These are phyloP conservation scores for Hirtodrosophila alboralis DNA, from an alignment of 2,888 invertebrate species.

Conservation along the genomic window DNA sequence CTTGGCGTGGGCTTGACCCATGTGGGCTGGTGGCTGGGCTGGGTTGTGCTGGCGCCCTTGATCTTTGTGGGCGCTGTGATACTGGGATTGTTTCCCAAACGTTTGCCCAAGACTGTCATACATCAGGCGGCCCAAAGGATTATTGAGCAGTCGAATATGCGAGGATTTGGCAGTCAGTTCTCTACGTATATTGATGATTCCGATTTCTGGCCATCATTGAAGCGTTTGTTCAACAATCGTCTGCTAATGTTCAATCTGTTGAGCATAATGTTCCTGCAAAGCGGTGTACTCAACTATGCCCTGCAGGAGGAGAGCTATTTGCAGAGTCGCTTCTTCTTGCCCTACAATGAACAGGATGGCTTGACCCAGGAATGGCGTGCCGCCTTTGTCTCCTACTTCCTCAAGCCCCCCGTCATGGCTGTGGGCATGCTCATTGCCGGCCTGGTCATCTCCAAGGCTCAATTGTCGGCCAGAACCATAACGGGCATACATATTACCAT, in stretches of 20 bases:
- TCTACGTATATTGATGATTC: conserved; percentile 82
- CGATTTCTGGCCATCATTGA: conserved; percentile 85
- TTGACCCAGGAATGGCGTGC: conserved; percentile 86
- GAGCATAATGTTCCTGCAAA: conserved; percentile 85
- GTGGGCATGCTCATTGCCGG: conserved; percentile 85
- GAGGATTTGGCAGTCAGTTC: conserved; percentile 75
- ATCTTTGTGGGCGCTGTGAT: conserved; percentile 85
- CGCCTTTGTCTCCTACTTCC: conserved; percentile 85
- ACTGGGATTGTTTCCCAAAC: conserved; percentile 86
- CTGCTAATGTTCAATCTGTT: conserved; percentile 85
- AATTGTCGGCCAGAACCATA: conserved; percentile 85
- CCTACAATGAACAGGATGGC: conserved; percentile 85
- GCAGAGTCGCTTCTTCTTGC: conserved; percentile 86
- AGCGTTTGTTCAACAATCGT: conserved; percentile 86
- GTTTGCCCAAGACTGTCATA: conserved; percentile 85
- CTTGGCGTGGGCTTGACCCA: conserved; percentile 72
- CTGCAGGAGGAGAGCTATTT: conserved; percentile 86
- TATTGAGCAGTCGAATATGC: conserved; percentile 82
- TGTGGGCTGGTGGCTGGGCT: conserved; percentile 85
- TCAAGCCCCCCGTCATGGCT: conserved; percentile 86
- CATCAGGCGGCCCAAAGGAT: conserved; percentile 86
- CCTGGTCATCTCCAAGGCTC: conserved; percentile 85
- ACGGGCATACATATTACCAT: conserved; percentile 85
- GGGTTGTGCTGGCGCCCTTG: conserved; percentile 85
- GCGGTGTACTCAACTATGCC: conserved; percentile 86